Percentiles rank a stretch among this genome's conserved stretches.
phyloP scores from a whole-genome alignment of 1,140 invertebrate species.

The Octopus bimaculoides region DNA sequence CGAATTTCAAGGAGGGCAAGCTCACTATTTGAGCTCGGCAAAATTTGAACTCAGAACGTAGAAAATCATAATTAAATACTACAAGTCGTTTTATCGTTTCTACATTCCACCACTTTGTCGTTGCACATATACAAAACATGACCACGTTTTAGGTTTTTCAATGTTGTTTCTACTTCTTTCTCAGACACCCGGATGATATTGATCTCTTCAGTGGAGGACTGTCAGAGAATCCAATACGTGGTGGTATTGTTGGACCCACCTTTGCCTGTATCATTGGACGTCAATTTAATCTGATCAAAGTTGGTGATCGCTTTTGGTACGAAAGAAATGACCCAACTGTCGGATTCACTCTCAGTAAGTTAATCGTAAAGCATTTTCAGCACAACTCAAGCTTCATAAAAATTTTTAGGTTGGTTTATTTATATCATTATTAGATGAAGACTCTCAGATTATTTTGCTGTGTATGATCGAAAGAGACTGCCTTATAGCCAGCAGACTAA shows the following conservation, averaged over 20 bases:
- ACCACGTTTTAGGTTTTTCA: no score
- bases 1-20: no score
- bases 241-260: constrained; percentile 20
- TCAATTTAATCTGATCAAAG: constrained; percentile 21
- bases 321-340: constrained; percentile 35
- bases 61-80: no score
- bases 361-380: no score
- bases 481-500: neutral
- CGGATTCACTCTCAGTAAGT: constrained; percentile 24
- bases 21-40: no score
- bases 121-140: no score
- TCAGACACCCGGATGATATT: constrained; percentile 24
- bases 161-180: neutral
- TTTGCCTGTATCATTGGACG: constrained; percentile 24
- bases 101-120: no score
- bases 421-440: neutral
- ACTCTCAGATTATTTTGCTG: no score
- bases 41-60: no score
- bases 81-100: no score
- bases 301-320: constrained; percentile 25
- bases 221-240: constrained; percentile 18
- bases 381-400: no score
- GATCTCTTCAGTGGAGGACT: constrained; percentile 23
- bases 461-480: neutral
- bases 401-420: no score